Percentiles rank a stretch among this genome's conserved stretches.
Conservation (phyloP, 64 coral and sea anemone species). For the Platygyra sinensis region DNA sequence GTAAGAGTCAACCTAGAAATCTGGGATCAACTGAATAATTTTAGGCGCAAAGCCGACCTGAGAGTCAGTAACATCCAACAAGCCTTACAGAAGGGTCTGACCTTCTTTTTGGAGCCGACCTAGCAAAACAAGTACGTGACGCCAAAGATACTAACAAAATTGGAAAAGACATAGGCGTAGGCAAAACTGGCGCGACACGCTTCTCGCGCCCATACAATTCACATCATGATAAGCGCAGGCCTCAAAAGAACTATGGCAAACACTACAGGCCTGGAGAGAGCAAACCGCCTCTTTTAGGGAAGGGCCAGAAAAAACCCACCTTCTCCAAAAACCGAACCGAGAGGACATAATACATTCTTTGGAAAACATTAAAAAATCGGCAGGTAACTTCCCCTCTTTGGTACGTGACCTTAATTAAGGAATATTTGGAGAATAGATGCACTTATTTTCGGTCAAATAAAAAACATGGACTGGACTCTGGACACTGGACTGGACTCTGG, state of each 20-base stretch:
- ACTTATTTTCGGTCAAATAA: too few relatives aligned
- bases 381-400: background rate
- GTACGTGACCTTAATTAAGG: too few relatives aligned
- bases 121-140: background rate
- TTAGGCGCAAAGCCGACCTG: slow-evolving; percentile 27
- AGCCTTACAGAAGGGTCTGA: slow-evolving; percentile 14
- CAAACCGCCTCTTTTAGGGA: too few relatives aligned
- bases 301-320: too few relatives aligned
- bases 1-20: slow-evolving; percentile 8
- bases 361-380: background rate
- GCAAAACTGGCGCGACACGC: background rate
- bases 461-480: too few relatives aligned
- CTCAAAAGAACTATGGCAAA: background rate
- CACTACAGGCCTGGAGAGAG: too few relatives aligned
- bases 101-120: background rate
- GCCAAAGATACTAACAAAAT: slow-evolving; percentile 19
- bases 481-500: too few relatives aligned
- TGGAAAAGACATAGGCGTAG: background rate
- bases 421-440: too few relatives aligned
- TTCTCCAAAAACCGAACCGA: background rate
- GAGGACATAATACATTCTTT: background rate
- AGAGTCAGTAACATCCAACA: slow-evolving; percentile 33
- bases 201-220: background rate
- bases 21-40: background rate
- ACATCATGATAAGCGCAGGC: background rate